Evolutionary conservation across 2,888 invertebrate species (phyloP), one percentile per base, ranked within the genome.

Genomic region (Hetaerina titia): DNA sequence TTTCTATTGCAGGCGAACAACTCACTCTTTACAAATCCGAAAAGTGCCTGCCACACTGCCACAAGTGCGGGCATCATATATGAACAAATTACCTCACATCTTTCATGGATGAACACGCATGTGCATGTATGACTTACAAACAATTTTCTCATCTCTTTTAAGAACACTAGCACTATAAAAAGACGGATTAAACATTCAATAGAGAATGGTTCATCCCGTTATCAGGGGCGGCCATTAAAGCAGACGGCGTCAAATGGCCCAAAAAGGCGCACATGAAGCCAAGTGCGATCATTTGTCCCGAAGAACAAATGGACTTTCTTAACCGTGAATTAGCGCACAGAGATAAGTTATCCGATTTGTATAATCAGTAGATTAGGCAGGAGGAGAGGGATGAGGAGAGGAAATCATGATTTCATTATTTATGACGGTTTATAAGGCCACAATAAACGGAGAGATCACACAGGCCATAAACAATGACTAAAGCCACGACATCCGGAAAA

Each of bases 281-380:
- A 81, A 31, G 31, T 13, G 31, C 81, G 81, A 13, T 81, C 81
- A 81, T 81, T 25, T 31, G 81, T 9, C 15, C 11, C 13, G 81
- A 31, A 31, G 11, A 25, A 31, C 81, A 81, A 31, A 31, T 31
- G 31, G 81, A 81, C 22, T 11, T 1, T 31, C 9, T 81, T 81
- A 31, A 81, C 81, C 13, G 81, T 31, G 81, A 81, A 81, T 81
- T 81, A 81, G 81, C 31, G 31, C 11, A 31, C 5, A 81, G 81
- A 81, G 81, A 81, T 81, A 81, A 25, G 81, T 81, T 81, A 81
- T 81, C 81, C 31, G 81, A 81, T 81, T 81, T 31, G 81, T 81
- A 15, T 81, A 81, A 81, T 81, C 81, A 81, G 81, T 31, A 31
- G 31, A 81, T 81, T 31, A 81, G 81, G 81, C 81, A 31, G 25